Evolutionary conservation across 1,140 invertebrate genomes (phyloP).

Genomic region (Drosophila nannoptera): DNA sequence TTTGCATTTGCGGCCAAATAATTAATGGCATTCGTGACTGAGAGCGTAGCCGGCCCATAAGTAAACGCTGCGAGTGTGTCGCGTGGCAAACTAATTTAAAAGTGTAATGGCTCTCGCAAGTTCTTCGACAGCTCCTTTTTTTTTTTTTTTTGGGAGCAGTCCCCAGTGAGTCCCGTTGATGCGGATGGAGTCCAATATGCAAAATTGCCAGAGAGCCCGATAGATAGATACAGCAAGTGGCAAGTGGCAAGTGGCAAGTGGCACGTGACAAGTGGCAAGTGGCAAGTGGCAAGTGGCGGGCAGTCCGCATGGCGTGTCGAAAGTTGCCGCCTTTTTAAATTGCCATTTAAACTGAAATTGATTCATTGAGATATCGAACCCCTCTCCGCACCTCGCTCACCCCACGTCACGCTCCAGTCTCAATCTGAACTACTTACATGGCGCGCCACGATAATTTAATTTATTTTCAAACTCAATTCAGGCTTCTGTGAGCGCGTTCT

Average conservation of each 20-base stretch:
- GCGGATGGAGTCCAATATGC: constrained; percentile 48
- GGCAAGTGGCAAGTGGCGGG: constrained; percentile 27
- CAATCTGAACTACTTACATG: constrained; percentile 59
- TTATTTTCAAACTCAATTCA: constrained; percentile 71
- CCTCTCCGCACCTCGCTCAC: neutral
- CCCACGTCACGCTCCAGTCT: constrained; percentile 6
- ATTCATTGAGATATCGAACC: constrained; percentile 58
- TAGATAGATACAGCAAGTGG: constrained; percentile 51
- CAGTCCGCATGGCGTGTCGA: constrained; percentile 54
- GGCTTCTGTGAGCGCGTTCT: constrained; percentile 45
- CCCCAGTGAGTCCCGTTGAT: constrained; percentile 9
- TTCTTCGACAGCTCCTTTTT: constrained; percentile 50
- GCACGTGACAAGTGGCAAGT: constrained; percentile 11
- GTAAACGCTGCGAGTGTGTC: constrained; percentile 32
- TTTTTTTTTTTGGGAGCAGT: constrained; percentile 24
- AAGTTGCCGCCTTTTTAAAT: constrained; percentile 64
- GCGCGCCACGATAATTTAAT: constrained; percentile 64
- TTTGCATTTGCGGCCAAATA: constrained; percentile 45
- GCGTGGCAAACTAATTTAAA: constrained; percentile 68
- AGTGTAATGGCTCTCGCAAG: constrained; percentile 63
- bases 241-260: neutral
- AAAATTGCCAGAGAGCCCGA: constrained; percentile 45
- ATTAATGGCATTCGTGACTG: constrained; percentile 57
- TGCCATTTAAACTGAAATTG: constrained; percentile 72
- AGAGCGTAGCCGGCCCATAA: constrained; percentile 22